Percentiles rank a stretch among this genome's conserved stretches.
phyloP scores from a whole-genome alignment of 2,888 invertebrate species.

The Drosophila melanosoma region DNA sequence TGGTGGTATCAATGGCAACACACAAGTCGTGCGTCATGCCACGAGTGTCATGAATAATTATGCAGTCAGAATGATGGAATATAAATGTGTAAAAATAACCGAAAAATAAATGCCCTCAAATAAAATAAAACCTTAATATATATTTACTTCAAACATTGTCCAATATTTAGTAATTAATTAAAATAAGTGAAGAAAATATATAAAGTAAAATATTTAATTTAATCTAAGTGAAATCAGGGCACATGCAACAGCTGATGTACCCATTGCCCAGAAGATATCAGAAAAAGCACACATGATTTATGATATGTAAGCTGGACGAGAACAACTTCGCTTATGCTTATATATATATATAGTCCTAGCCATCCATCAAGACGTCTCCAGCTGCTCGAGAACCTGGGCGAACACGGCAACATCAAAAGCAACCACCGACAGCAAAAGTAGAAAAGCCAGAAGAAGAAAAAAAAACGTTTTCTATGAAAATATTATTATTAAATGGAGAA shows the following conservation, averaged over 20 bases:
- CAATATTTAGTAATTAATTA: neutral
- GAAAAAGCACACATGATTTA: slow-evolving; percentile 58
- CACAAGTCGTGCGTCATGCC: slow-evolving; percentile 47
- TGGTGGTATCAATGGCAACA: slow-evolving; percentile 29
- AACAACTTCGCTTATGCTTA: slow-evolving; percentile 52
- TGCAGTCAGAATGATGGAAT: slow-evolving; percentile 22
- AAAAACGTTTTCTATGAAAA: slow-evolving; percentile 62
- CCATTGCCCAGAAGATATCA: slow-evolving; percentile 1
- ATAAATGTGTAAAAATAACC: neutral
- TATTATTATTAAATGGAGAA: slow-evolving; percentile 65
- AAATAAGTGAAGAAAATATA: neutral
- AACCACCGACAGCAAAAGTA: slow-evolving; percentile 44
- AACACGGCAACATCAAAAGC: slow-evolving; percentile 52
- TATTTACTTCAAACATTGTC: neutral
- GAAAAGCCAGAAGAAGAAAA: slow-evolving; percentile 9
- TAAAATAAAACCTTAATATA: neutral
- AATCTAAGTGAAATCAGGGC: neutral
- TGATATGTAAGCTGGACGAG: slow-evolving; percentile 51
- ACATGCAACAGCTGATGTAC: slow-evolving; percentile 7
- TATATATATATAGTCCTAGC: slow-evolving; percentile 28
- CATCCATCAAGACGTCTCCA: slow-evolving; percentile 63
- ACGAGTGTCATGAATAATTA: slow-evolving; percentile 61
- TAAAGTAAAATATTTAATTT: neutral
- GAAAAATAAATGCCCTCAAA: slow-evolving; percentile 12
- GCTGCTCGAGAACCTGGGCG: slow-evolving; percentile 32